Evolutionary conservation across 1,140 invertebrate genomes (phyloP).

Genomic region (Bradysia coprophila): DNA sequence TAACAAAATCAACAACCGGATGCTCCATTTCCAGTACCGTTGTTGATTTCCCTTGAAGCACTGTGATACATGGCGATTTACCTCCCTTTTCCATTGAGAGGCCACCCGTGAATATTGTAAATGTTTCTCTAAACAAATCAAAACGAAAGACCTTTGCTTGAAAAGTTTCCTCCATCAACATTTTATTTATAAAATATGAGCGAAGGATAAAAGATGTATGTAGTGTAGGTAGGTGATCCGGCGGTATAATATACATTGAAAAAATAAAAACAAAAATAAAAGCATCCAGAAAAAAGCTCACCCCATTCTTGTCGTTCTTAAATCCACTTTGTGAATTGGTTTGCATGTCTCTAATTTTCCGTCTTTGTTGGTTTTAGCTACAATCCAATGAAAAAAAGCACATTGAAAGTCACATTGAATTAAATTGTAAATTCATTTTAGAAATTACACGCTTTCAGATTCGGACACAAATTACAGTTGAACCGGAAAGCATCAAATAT

Average conservation of each 20-base stretch:
- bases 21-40: slow-evolving; percentile 99
- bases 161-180: too few species aligned
- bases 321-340: slow-evolving; percentile 86
- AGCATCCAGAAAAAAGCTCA: slow-evolving; percentile 37
- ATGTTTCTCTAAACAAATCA: slow-evolving; percentile 53
- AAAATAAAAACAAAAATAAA: too few species aligned
- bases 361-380: slow-evolving; percentile 77
- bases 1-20: slow-evolving; percentile 92
- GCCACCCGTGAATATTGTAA: slow-evolving; percentile 90
- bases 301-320: slow-evolving; percentile 79
- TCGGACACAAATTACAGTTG: too few species aligned
- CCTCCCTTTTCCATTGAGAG: slow-evolving; percentile 77
- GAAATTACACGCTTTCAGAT: too few species aligned
- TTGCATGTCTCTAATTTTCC: slow-evolving; percentile 75
- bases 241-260: too few species aligned
- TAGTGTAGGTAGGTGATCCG: background rate
- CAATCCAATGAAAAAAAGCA: slow-evolving; percentile 7
- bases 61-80: slow-evolving; percentile 84
- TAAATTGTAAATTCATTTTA: too few species aligned
- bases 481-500: too few species aligned
- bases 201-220: background rate
- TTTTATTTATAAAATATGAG: too few species aligned
- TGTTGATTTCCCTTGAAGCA: slow-evolving; percentile 79
- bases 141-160: too few species aligned
- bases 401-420: background rate